Evolutionary conservation across 1,140 invertebrate genomes (phyloP), one percentile per base, ranked within the genome.

Genomic region (Leptopilina boulardi): DNA sequence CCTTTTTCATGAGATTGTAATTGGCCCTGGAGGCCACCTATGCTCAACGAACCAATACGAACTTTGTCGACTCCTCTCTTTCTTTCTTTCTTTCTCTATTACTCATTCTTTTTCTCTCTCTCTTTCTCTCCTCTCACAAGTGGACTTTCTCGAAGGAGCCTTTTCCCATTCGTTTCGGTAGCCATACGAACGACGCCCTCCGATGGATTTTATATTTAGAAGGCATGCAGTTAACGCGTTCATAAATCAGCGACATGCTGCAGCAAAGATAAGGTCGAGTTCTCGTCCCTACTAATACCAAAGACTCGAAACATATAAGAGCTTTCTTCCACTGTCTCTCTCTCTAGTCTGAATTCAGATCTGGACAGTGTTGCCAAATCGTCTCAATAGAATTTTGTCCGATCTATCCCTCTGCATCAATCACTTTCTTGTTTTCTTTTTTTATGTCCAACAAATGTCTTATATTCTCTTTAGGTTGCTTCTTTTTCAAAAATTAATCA

Each of bases 241-340:
- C 76, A 77, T 80, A 80, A 80, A 80, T 80, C 76, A 80, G 75
- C 73, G 72, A 70, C 34, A 73, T 75, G n/a, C 41, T 54, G 44
- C 26, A 66, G 59, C 26, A 30, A 30, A 66, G 59, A 66, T 66
- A 66, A 66, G 26, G 59, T 66, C 23, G 59, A 66, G 59, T 66
- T 66, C 59, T 66, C 59, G 59, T 66, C 59, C 59, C 59, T 34
- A 66, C 59, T n/a, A n/a, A n/a, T n/a, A n/a, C 34, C 26, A 26
- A 59, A 15, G 23, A 59, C 9, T 59, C 51, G 30, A 34, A 6
- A 9, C 34, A 8, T 0, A 9, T 21, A 66, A 66, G 59, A 30
- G 59, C 59, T 66, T 66, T 66, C 59, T 66, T 66, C 59, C 59
- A 66, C 26, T 66, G 59, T 34, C 59, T 38, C 34, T 38, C 5